Conservation (phyloP, 2,888 invertebrate species). For the Torymus aiolomorphi region DNA sequence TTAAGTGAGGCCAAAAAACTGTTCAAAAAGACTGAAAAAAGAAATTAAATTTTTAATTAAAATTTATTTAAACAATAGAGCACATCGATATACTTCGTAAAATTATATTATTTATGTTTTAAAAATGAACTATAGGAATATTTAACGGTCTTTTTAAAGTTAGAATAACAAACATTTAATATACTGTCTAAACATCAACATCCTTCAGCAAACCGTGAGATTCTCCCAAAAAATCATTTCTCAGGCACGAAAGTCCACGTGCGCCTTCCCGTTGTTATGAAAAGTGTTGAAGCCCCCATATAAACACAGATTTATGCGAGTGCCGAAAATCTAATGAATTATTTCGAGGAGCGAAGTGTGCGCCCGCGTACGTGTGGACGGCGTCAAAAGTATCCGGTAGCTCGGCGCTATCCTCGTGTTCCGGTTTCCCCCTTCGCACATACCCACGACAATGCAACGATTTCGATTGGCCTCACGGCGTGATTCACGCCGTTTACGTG, state of each 20-base stretch:
- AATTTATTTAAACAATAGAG: too few relatives aligned
- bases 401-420: conserved; percentile 18
- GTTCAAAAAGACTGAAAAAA: too few relatives aligned
- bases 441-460: conserved; percentile 50
- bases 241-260: conserved; percentile 1
- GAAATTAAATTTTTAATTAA: too few relatives aligned
- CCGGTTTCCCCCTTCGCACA: conserved; percentile 10
- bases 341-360: conserved; percentile 25
- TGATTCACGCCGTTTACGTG: conserved; percentile 48
- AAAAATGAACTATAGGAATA: too few relatives aligned
- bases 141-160: too few relatives aligned
- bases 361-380: neutral
- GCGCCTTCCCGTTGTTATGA: conserved; percentile 11
- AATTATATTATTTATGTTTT: too few relatives aligned
- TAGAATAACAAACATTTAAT: too few relatives aligned
- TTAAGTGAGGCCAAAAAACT: too few relatives aligned
- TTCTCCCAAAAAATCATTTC: conserved; percentile 14
- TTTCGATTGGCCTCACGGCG: conserved; percentile 70
- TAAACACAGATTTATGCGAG: neutral
- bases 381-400: conserved; percentile 47
- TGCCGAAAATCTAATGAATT: conserved; percentile 41
- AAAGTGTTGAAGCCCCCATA: conserved; percentile 19
- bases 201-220: conserved; percentile 19
- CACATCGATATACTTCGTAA: too few relatives aligned
- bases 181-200: neutral